Conservation (phyloP, 2,888 invertebrate species). For the Sialis lutaria region DNA sequence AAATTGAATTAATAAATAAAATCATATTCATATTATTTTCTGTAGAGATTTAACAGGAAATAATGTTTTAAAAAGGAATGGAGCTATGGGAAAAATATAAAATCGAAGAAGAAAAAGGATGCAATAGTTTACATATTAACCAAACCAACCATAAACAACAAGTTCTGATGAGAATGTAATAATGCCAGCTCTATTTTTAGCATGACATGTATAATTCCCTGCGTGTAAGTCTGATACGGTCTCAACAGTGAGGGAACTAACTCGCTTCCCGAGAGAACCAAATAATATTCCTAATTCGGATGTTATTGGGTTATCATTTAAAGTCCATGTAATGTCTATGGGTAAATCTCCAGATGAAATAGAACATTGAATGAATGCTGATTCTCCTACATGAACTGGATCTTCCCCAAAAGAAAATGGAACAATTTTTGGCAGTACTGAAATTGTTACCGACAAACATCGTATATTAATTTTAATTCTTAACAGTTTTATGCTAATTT, state of each 20-base stretch:
- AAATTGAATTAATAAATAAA: no score
- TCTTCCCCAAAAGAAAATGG: slow-evolving; percentile 61
- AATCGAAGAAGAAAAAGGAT: not conserved
- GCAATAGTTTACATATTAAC: no score
- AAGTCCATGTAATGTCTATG: slow-evolving; percentile 54
- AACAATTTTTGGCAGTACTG: slow-evolving; percentile 64
- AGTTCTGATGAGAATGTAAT: slow-evolving; percentile 35
- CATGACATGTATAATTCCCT: slow-evolving; percentile 44
- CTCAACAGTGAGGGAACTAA: slow-evolving; percentile 43
- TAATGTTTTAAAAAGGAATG: no score
- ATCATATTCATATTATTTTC: no score
- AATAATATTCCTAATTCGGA: slow-evolving; percentile 35
- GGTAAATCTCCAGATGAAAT: slow-evolving; percentile 64
- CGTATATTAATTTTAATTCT: no score
- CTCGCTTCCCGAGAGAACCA: slow-evolving; percentile 37
- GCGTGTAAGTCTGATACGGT: slow-evolving; percentile 39
- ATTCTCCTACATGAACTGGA: slow-evolving; percentile 26
- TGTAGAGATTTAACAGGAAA: no score
- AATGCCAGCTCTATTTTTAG: slow-evolving; percentile 38
- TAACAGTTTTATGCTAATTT: no score
- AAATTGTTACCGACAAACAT: slow-evolving; percentile 3
- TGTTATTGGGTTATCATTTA: slow-evolving; percentile 28
- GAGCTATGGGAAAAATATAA: not conserved
- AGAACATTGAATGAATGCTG: slow-evolving; percentile 30
- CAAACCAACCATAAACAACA: slow-evolving; percentile 35